phyloP scores from a whole-genome alignment of 1,140 invertebrate species.

The Anastrepha ludens region DNA sequence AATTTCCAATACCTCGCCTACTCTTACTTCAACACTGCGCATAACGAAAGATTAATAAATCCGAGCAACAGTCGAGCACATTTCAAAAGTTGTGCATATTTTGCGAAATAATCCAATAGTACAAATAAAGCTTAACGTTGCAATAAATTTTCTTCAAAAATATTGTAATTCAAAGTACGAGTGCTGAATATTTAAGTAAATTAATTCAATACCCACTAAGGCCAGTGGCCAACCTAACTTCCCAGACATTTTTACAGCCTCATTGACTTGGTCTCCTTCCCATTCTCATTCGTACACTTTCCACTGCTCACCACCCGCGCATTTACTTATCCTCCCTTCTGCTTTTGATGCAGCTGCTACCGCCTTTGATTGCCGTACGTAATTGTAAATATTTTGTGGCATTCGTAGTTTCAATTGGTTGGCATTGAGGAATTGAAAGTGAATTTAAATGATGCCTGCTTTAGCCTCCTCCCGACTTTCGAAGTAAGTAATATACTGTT shows the following conservation, averaged over 20 bases:
- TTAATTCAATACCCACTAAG: background rate
- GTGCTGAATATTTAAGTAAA: background rate
- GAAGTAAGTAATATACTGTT: background rate
- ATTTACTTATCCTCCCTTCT: background rate
- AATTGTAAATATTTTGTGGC: constrained; percentile 43
- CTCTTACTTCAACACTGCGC: too few relatives aligned
- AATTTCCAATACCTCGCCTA: too few relatives aligned
- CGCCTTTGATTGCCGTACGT: background rate
- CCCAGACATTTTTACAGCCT: background rate
- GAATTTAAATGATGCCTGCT: constrained; percentile 49
- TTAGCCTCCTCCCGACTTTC: background rate
- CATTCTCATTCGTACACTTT: background rate
- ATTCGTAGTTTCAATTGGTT: constrained; percentile 50
- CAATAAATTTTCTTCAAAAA: too few relatives aligned
- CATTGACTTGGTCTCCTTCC: background rate
- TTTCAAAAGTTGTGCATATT: too few relatives aligned
- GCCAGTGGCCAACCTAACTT: background rate
- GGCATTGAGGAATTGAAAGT: constrained; percentile 52
- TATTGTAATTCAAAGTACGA: too few relatives aligned
- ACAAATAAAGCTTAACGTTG: too few relatives aligned
- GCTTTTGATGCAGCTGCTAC: background rate
- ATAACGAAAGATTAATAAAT: too few relatives aligned
- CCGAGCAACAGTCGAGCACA: too few relatives aligned
- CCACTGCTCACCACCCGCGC: background rate
- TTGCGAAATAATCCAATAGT: too few relatives aligned